Base-by-base conservation (phyloP, 2,113 vertebrate genomes). In the Dromaius novaehollandiae region DNA sequence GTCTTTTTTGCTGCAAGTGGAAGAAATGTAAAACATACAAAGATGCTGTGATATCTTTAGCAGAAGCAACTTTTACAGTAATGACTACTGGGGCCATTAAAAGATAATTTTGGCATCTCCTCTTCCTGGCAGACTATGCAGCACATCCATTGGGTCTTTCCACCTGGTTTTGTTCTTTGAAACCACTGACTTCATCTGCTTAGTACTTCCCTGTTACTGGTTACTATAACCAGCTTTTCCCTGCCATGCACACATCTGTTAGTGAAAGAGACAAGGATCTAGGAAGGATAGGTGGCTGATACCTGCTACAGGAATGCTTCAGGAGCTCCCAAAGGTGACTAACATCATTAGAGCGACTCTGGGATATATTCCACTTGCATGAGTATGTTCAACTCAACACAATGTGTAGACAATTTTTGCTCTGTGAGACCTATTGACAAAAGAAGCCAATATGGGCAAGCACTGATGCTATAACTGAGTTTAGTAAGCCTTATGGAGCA, bases 271-370 rank as follows among this genome's bases (percentile, higher is more conserved):
- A 6, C 24, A 77, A 77, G 13, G 58, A 30, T 55, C 30, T 44
- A 44, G 42, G 55, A 80, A 42, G 20, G 30, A 61, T 0, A 0
- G 17, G 5, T 10, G 5, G 15, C 34, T 55, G 24, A 55, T 14
- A 58, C 3, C 48, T 4, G 15, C 42, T 66, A 50, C 36, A 60
- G 44, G 82, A 82, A 66, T 75, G 26, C 30, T 88, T 11, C 38
- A 44, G 11, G 34, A 81, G 5, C 9, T 78, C 36, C 25, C 13
- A n/a, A 0, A 34, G 19, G 3, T 85, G 34, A 26, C 17, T 18
- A 60, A 19, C 6, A 38, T 1, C 8, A 58, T 17, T n/a, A 73
- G 12, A 78, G 14, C 42, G 4, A 42, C 13, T 53, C 13, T 64
- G 36, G 5, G 5, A 60, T 9, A 77, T 77, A 58, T 38, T 78